Percentiles rank a stretch among this genome's conserved stretches.
Evolutionary conservation across 2,797 vertebrate genomes (phyloP).

Genomic region (Amazonetta brasiliensis): DNA sequence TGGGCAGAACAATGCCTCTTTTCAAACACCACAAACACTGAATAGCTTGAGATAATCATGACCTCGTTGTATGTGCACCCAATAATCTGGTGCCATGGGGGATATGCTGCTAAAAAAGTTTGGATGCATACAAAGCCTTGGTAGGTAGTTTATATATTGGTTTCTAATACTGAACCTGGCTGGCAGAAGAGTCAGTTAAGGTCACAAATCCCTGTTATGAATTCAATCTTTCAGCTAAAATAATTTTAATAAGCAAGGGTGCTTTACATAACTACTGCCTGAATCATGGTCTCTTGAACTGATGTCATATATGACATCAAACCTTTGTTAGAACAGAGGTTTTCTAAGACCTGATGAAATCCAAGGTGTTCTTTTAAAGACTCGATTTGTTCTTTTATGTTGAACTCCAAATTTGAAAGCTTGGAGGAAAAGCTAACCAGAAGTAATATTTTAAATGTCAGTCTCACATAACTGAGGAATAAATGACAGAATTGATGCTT

Average conservation of each 20-base stretch:
- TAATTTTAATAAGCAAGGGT: not conserved
- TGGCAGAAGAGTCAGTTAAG: not conserved
- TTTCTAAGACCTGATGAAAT: slow-evolving; percentile 5
- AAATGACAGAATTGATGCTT: not conserved
- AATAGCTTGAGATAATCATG: not conserved
- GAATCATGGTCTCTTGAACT: slow-evolving; percentile 18
- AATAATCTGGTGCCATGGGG: not conserved
- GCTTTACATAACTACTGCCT: slow-evolving; percentile 9
- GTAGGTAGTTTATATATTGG: not conserved
- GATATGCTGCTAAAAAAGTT: not conserved
- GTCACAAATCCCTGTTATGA: not conserved
- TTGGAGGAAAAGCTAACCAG: not conserved
- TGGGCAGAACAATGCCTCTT: not conserved
- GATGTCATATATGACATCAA: not conserved
- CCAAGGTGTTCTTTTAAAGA: slow-evolving; percentile 4
- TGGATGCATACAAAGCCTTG: not conserved
- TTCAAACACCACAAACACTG: not conserved
- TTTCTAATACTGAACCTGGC: not conserved
- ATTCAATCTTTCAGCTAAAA: not conserved
- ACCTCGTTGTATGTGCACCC: not conserved
- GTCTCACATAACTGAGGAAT: not conserved
- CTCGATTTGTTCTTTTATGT: not conserved
- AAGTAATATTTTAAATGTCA: not conserved
- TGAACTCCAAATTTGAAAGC: not conserved
- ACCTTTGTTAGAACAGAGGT: not conserved